phyloP scores from a whole-genome alignment of 2,888 invertebrate species.

The Masnerella sp. region DNA sequence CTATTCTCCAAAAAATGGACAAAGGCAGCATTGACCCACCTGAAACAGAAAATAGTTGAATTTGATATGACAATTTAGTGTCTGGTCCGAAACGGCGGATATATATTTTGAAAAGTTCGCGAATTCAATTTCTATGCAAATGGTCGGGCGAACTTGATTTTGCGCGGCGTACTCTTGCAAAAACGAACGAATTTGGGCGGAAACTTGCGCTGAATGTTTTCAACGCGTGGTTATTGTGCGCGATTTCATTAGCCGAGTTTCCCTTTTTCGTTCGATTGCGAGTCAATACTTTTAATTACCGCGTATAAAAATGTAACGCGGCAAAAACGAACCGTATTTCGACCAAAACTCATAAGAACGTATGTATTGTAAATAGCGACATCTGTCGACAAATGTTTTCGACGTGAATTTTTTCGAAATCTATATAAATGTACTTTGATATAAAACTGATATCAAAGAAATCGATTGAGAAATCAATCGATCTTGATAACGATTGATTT shows the following conservation, averaged over 20 bases:
- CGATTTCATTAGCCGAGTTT: slow-evolving; percentile 1
- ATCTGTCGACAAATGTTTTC: too few species aligned
- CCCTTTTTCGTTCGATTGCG: slow-evolving; percentile 6
- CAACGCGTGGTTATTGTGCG: neutral
- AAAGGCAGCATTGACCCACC: slow-evolving; percentile 2
- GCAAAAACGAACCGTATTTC: too few species aligned
- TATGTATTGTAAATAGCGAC: too few species aligned
- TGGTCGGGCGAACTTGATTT: slow-evolving; percentile 13
- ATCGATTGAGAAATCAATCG: too few species aligned
- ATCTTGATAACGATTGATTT: too few species aligned
- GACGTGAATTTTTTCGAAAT: too few species aligned
- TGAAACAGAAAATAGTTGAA: slow-evolving; percentile 26
- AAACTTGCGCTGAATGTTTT: slow-evolving; percentile 12
- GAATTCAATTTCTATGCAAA: slow-evolving; percentile 45
- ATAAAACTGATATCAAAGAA: too few species aligned
- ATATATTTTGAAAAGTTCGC: slow-evolving; percentile 25
- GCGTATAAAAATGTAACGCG: slow-evolving; percentile 12
- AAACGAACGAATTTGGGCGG: slow-evolving; percentile 11
- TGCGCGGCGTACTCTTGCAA: slow-evolving; percentile 3
- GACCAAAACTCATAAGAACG: too few species aligned
- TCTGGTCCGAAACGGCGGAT: slow-evolving; percentile 1
- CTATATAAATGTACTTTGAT: too few species aligned
- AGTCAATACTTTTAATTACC: slow-evolving; percentile 20
- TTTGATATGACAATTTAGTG: slow-evolving; percentile 26
- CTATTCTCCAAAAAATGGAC: too few species aligned